Base-by-base conservation (phyloP, 2,888 invertebrate genomes). In the Ectemnius lituratus region DNA sequence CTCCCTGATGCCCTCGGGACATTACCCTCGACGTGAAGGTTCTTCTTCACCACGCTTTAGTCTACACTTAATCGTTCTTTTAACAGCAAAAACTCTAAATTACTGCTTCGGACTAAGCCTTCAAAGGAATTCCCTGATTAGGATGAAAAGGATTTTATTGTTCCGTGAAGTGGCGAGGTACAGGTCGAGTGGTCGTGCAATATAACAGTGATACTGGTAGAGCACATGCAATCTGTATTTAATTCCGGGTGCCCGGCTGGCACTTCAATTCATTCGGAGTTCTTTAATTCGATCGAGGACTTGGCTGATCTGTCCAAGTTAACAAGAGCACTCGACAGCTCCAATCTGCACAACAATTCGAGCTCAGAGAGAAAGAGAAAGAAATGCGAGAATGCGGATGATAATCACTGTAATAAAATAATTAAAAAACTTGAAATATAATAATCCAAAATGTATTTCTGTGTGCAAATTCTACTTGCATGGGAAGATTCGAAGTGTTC, bases 1-100 rank as follows among this genome's bases (percentile, higher is more conserved):
- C 83, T 81, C 78, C 80, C 84, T 77, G 83, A 83, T 84, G 85
- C 80, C 76, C 70, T 45, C 57, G 62, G 57, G 47, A 62, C 73
- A 76, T 72, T 73, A 70, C 75, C 27, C 16, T 56, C 62, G 46
- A 45, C 23, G 64, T 4, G 37, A 37, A 37, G 37, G 37, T 37
- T 37, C 37, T 37, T 8, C 37, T 37, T 37, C 37, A 16, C 45
- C 56, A 45, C 23, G 56, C 23, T 23, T 23, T 37, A 11, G 37
- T 37, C 37, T 37, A 37, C 37, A 37, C 37, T 37, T 37, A 37
- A 37, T 37, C 37, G 37, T 37, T 37, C 37, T 11, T 11, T 37
- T 37, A 37, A 37, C 37, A 37, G 37, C 8, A 37, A 37, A 37
- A 37, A 37, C 37, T 37, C 37, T 11, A 37, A 37, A 37, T 37